Percentiles rank a stretch among this genome's conserved stretches.
These are phyloP conservation scores for Furcula furcula DNA, from an alignment of 2,888 invertebrate genomes.

Conservation along the genomic window DNA sequence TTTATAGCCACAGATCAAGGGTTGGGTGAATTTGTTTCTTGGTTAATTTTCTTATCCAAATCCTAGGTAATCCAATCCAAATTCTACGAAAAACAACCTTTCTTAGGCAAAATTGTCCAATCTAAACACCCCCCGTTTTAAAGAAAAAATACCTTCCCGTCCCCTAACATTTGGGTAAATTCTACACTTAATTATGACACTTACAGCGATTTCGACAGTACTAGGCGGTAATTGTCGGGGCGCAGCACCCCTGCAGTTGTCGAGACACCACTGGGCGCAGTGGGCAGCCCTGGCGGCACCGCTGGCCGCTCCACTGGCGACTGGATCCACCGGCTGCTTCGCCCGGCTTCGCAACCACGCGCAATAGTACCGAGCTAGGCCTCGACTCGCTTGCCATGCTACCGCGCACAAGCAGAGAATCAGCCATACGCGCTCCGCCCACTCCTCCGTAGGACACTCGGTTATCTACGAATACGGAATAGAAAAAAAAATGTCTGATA, in stretches of 20 bases:
- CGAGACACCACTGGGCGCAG: slow-evolving; percentile 96
- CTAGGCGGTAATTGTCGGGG: slow-evolving; percentile 93
- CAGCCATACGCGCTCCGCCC: slow-evolving; percentile 93
- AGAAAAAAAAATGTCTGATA: too few relatives aligned
- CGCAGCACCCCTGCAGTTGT: slow-evolving; percentile 94
- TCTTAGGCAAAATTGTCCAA: too few relatives aligned
- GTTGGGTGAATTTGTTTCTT: too few relatives aligned
- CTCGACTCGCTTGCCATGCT: slow-evolving; percentile 94
- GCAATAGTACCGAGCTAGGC: slow-evolving; percentile 89
- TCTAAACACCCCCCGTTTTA: too few relatives aligned
- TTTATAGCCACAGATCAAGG: too few relatives aligned
- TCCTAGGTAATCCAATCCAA: too few relatives aligned
- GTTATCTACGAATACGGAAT: slow-evolving; percentile 75
- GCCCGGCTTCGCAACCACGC: slow-evolving; percentile 67
- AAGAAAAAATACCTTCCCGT: too few relatives aligned
- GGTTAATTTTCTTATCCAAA: too few relatives aligned
- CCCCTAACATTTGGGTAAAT: too few relatives aligned
- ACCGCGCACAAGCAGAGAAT: slow-evolving; percentile 94
- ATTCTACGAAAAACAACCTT: too few relatives aligned
- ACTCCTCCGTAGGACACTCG: slow-evolving; percentile 92
- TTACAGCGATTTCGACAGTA: slow-evolving; percentile 94
- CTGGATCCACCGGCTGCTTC: slow-evolving; percentile 24
- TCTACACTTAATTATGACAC: too few relatives aligned
- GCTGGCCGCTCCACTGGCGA: slow-evolving; percentile 14
- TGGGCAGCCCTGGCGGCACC: slow-evolving; percentile 78